These are phyloP conservation scores for Coptodon bakossiorum DNA, from an alignment of 2,113 vertebrate genomes.

Conservation along the genomic window DNA sequence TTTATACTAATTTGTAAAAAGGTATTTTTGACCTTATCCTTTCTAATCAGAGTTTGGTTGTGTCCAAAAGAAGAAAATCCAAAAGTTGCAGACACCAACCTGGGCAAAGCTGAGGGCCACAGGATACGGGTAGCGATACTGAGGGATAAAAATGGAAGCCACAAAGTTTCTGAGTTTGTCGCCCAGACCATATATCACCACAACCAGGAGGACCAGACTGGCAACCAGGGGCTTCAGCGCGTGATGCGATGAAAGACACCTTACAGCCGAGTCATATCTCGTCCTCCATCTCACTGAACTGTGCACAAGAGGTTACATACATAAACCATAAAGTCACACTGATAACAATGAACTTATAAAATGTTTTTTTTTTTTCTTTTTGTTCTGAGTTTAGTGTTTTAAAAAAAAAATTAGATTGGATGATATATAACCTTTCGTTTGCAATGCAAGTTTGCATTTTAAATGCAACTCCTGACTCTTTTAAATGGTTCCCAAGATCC, in stretches of 20 bases:
- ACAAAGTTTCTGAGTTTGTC: constrained; percentile 67
- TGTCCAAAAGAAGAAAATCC: not conserved
- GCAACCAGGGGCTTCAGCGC: constrained; percentile 42
- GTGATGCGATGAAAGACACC: not conserved
- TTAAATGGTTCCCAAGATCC: not conserved
- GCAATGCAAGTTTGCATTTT: not conserved
- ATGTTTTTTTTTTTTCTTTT: not conserved
- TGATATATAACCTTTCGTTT: not conserved
- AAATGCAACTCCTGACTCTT: not conserved
- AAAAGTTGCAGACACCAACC: constrained; percentile 44
- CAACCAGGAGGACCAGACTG: constrained; percentile 2
- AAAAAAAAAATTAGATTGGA: not conserved
- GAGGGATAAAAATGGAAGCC: constrained; percentile 65
- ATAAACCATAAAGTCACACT: not conserved
- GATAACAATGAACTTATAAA: not conserved
- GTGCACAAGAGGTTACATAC: not conserved
- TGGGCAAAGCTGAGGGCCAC: constrained; percentile 67
- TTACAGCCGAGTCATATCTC: not conserved
- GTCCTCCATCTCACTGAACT: constrained; percentile 27
- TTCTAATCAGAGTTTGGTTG: not conserved
- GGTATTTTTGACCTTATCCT: not conserved
- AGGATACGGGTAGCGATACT: constrained; percentile 70
- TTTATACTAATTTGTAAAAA: not conserved
- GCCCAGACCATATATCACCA: constrained; percentile 51
- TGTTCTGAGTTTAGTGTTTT: not conserved